Evolutionary conservation across 2,113 vertebrate species (phyloP), one percentile per base, ranked within the genome.

Genomic region (Montifringilla adamsi): DNA sequence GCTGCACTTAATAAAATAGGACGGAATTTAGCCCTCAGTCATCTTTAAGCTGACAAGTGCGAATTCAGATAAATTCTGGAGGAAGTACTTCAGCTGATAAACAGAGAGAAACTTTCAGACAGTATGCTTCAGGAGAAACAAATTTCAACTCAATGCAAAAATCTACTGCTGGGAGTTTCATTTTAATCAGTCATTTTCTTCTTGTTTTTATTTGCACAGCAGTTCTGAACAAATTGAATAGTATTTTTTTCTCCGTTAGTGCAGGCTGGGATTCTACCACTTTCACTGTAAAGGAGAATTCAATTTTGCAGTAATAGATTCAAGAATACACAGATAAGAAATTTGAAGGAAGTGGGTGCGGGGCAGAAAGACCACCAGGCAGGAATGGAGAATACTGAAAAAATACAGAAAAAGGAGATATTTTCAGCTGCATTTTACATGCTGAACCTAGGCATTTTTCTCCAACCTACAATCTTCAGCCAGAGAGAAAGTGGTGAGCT

Each of bases 121-220:
- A 47, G 5, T 20, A 26, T 41, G 16, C 18, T 80, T 83, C 53
- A 83, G 70, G 55, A 93, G 43, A 94, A 90, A 77, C 23, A 90
- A 95, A 94, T 74, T 70, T 86, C 83, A 87, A 69, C 70, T 67
- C 52, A 41, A 3, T 55, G 70, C 50, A 94, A 70, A 96, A 88
- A 44, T 79, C 66, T 88, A 18, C 64, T 59, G 43, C 63, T 83
- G 79, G 33, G 55, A 85, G 47, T 90, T 95, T 83, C 46, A 88
- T 80, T 93, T 95, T 91, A 91, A 95, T 93, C 78, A 94, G 78
- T 41, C 30, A 55, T 90, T 94, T 91, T 87, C 37, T 79, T 78
- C 27, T 64, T 92, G 63, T 83, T 96, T 95, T 91, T 91, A 93
- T 95, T 94, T 96, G 72, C 91, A 67, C 67, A 94, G 90, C 55